Base-by-base conservation (phyloP, 2,888 invertebrate species). In the Rhopalosiphum nymphaeae region DNA sequence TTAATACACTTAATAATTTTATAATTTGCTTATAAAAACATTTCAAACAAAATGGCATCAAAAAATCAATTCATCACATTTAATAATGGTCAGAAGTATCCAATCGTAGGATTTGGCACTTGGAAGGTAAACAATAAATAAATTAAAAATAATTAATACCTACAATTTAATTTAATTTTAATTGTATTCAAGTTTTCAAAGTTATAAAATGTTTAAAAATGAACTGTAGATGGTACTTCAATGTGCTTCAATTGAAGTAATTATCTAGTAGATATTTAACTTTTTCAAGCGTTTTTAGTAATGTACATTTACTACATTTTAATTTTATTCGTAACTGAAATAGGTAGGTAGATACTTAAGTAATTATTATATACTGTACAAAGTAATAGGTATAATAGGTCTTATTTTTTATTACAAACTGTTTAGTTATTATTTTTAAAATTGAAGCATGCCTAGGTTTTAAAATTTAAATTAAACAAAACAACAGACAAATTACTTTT, bases 101-200 rank as follows among this genome's bases (percentile, higher is more conserved):
- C 96, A 4, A 95, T 95, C 94, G 91, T 96, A 67, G 96, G 96
- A 0, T 95, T 96, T 4, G 96, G 96, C 46, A 96, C 96, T 29
- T 96, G 96, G 95, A 95, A 95, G 95, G 96, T 96, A 95, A 95
- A 95, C 56, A 42, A 42, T 29, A 44, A 29, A 92, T 91, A n/a
- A 46, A 44, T 44, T 29, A 9, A 44, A 44, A 36, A 53, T 53
- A 21, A 88, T 25, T 87, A 87, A 42, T 9, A 84, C 25, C 10
- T 84, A 84, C 7, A 84, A 86, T 86, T 53, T 46, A 46, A 46
- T 46, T 46, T 5, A 5, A 53, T 53, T 53, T 53, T 53, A 53
- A 53, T 53, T 67, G n/a, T 78, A 36, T 78, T 36, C 21, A 78
- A 78, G 78, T 16, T 36, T 21, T 78, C 7, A n/a, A 78, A 78